Conservation (phyloP, 2,888 invertebrate species). For the Hesperia comma region DNA sequence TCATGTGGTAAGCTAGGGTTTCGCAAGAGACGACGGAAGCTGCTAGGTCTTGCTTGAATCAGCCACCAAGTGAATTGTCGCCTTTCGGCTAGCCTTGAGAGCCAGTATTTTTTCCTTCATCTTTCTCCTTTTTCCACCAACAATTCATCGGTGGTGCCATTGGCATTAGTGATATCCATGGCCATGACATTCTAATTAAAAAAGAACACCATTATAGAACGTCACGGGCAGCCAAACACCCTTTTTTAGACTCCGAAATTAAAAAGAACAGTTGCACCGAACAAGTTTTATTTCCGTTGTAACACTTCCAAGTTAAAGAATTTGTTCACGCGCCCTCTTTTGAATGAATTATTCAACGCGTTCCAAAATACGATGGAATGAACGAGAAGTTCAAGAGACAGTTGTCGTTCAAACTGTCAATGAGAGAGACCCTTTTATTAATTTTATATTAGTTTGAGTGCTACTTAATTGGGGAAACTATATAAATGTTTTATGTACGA, state of each 20-base stretch:
- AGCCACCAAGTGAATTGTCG: no score
- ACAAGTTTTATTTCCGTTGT: constrained; percentile 40
- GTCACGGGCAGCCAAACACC: not conserved
- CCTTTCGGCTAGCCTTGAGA: no score
- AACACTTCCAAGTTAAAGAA: constrained; percentile 41
- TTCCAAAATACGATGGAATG: constrained; percentile 41
- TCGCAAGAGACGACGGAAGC: no score
- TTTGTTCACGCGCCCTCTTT: constrained; percentile 46
- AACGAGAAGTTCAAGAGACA: constrained; percentile 42
- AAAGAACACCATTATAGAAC: not conserved
- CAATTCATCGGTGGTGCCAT: no score
- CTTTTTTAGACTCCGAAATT: constrained; percentile 13
- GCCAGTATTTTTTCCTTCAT: no score
- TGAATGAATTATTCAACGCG: constrained; percentile 50
- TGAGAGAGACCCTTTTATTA: constrained; percentile 42
- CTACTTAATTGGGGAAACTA: constrained; percentile 22
- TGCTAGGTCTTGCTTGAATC: no score
- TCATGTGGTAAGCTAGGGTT: no score
- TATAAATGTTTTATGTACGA: not conserved
- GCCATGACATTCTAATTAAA: no score
- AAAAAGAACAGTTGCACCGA: constrained; percentile 25
- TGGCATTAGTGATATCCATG: no score
- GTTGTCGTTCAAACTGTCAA: constrained; percentile 50
- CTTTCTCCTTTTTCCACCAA: no score
- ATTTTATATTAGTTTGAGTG: constrained; percentile 38